Conservation (phyloP, 2,113 vertebrate genomes). For the Planiliza haematocheilus region DNA sequence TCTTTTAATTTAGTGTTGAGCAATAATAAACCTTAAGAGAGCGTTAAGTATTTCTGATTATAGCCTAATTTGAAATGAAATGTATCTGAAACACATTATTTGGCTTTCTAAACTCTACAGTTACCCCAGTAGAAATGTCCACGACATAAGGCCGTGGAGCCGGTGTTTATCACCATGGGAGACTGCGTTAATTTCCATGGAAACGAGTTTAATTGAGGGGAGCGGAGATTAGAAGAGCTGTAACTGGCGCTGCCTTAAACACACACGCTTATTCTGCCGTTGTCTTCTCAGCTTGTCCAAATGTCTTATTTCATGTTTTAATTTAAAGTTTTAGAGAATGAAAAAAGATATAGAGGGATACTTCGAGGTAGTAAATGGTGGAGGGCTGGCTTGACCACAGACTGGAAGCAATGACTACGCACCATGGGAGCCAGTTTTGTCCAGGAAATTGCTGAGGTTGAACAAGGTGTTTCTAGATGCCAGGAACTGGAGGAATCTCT, state of each 20-base stretch:
- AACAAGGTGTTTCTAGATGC: constrained; percentile 98
- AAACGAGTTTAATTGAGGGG: constrained; percentile 35
- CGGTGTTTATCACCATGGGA: constrained; percentile 43
- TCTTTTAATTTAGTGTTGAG: too few relatives aligned
- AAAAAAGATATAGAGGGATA: not conserved
- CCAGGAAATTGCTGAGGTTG: constrained; percentile 99
- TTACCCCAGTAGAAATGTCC: not conserved
- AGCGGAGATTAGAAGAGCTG: not conserved
- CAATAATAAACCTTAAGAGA: too few relatives aligned
- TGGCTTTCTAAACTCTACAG: not conserved
- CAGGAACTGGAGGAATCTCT: constrained; percentile 98
- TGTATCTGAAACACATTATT: not conserved
- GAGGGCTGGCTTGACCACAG: too few relatives aligned
- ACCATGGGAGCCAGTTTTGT: constrained; percentile 99
- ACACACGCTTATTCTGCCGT: constrained; percentile 1
- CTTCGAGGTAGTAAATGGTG: not conserved
- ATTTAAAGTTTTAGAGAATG: not conserved
- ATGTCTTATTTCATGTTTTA: not conserved
- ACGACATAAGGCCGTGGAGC: constrained; percentile 36
- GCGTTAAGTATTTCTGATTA: not conserved
- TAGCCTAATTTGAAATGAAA: not conserved
- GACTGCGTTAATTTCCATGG: constrained; percentile 38
- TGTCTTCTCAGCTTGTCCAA: not conserved
- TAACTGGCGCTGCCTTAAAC: constrained; percentile 1
- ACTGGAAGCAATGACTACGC: constrained; percentile 51